Base-by-base conservation (phyloP, 1,140 invertebrate species). In the Drosophila subobscura region DNA sequence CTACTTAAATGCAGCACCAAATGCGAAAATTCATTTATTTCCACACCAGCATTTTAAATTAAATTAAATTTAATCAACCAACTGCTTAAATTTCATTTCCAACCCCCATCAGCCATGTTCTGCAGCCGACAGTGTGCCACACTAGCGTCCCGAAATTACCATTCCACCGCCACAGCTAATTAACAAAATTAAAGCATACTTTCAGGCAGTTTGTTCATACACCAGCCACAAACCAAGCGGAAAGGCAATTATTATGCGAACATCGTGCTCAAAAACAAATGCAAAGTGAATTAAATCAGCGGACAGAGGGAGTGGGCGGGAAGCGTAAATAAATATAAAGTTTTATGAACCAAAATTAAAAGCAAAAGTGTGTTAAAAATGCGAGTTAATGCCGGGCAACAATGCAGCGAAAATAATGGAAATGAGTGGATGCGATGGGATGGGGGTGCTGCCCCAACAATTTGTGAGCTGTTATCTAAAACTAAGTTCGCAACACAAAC, bases 151-250 rank as follows among this genome's bases (percentile, higher is more conserved):
- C 29, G 6, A 1, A 14, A 54, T 37, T 10, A 12, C 5, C 22
- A 29, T 12, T 7, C n/a, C 29, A 40, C 37, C 37, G 16, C 45
- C 45, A 7, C 4, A 37, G n/a, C 2, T 16, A 0, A 33, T n/a
- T 4, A 3, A 29, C 10, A 57, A 37, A 49, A 73, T 40, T 33
- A 45, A n/a, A 72, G 83, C 81, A 85, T 78, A 71, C 81, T 86
- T 75, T 61, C 10, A 23, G 73, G 81, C 81, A 46, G 58, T 29
- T 50, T 5, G n/a, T 41, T n/a, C 20, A 44, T 61, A 23, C 25
- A 42, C 37, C 14, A n/a, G 16, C 33, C 23, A 20, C 3, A 33
- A 12, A 49, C 40, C 40, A 52, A 7, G 8, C 45, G 27, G 10
- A 51, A 60, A 53, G 29, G 42, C n/a, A 51, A 44, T 63, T 71